phyloP scores from a whole-genome alignment of 2,113 vertebrate species.

The Otocyon megalotis region DNA sequence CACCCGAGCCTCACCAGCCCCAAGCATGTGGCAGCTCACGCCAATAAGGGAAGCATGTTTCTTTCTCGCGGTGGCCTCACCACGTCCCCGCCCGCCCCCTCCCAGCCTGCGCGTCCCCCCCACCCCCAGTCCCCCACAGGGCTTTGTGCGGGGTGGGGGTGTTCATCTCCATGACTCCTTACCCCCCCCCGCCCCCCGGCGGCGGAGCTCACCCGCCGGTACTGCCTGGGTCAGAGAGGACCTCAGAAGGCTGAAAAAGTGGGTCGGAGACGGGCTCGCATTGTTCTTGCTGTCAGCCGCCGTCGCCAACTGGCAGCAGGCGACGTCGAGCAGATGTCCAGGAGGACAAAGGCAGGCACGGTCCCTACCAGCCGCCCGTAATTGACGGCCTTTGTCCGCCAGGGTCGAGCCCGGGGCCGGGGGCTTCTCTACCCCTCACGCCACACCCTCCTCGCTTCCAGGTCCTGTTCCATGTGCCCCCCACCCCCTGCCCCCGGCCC shows the following conservation, averaged over 20 bases:
- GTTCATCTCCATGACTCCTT: constrained; percentile 75
- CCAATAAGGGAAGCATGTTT: constrained; percentile 87
- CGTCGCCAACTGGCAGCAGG: constrained; percentile 88
- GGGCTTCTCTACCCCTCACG: background rate
- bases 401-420: background rate
- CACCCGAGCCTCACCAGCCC: constrained; percentile 46
- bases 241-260: constrained; percentile 79
- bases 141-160: constrained; percentile 76
- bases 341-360: constrained; percentile 91
- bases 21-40: constrained; percentile 61
- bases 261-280: constrained; percentile 79
- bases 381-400: constrained; percentile 87
- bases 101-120: background rate
- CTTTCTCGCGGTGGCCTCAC: constrained; percentile 82
- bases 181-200: no score
- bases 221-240: constrained; percentile 84
- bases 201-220: background rate
- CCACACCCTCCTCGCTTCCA: constrained; percentile 2
- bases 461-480: background rate
- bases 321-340: constrained; percentile 93
- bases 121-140: constrained; percentile 69
- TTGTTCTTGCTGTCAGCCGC: constrained; percentile 86
- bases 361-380: constrained; percentile 85
- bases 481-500: background rate
- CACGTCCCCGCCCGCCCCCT: constrained; percentile 55